Conservation (phyloP, 2,113 vertebrate species). For the Sciurus niger region DNA sequence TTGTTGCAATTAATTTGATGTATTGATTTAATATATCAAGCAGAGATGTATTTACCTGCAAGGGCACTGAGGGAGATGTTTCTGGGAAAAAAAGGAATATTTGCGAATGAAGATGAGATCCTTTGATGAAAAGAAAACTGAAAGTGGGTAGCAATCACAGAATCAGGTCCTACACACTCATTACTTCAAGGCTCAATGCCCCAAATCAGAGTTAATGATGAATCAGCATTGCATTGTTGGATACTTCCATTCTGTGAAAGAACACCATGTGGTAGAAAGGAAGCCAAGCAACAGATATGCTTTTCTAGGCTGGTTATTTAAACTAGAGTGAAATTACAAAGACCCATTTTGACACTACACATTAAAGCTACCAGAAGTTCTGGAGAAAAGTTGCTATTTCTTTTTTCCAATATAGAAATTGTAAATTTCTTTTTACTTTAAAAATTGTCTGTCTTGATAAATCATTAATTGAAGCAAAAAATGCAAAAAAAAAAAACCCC, state of each 20-base stretch:
- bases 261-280: not conserved
- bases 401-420: not conserved
- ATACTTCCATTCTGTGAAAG: slow-evolving; percentile 55
- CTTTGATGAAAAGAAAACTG: slow-evolving; percentile 29
- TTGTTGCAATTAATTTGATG: slow-evolving; percentile 61
- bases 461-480: not conserved
- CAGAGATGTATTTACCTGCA: slow-evolving; percentile 37
- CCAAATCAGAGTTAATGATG: slow-evolving; percentile 39
- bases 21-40: slow-evolving; percentile 60
- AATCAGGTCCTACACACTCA: slow-evolving; percentile 40
- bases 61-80: not conserved
- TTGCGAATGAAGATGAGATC: not conserved
- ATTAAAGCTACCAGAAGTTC: not conserved
- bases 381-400: not conserved
- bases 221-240: not conserved
- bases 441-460: not conserved
- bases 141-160: not conserved
- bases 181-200: not conserved
- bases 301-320: slow-evolving; percentile 52
- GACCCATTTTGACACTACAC: not conserved
- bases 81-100: slow-evolving; percentile 38
- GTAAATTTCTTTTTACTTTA: not conserved
- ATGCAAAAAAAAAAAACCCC: not conserved
- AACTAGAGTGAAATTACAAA: slow-evolving; percentile 49
- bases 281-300: slow-evolving; percentile 16